These are phyloP conservation scores for Cylloceria caligata DNA, from an alignment of 2,888 invertebrate genomes.

Conservation along the genomic window DNA sequence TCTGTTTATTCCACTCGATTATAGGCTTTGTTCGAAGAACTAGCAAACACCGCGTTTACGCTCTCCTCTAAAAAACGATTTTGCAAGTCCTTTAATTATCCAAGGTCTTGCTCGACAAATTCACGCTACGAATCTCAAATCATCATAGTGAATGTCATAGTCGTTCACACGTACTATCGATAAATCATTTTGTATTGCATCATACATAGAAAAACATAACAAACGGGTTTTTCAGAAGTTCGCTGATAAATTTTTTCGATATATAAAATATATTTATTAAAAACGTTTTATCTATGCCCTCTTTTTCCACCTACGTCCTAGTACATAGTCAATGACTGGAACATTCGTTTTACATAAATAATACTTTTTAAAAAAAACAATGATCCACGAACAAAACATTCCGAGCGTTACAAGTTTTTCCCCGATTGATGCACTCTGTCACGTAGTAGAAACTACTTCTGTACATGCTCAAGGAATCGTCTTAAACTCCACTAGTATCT, in stretches of 20 bases:
- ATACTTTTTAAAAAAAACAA: conserved; percentile 1
- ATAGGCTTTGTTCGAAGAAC: not conserved
- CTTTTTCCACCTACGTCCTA: too few relatives aligned
- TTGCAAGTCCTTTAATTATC: conserved; percentile 1
- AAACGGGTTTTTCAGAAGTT: too few relatives aligned
- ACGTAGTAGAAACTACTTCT: conserved; percentile 28
- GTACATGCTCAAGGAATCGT: conserved; percentile 45
- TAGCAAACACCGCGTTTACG: conserved; percentile 21
- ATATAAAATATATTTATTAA: too few relatives aligned
- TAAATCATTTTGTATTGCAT: too few relatives aligned
- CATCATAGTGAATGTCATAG: too few relatives aligned
- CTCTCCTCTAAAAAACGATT: not conserved
- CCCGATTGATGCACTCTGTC: conserved; percentile 47
- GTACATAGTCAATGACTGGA: not conserved
- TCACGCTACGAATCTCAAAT: not conserved
- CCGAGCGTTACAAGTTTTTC: conserved; percentile 14
- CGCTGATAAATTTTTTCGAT: too few relatives aligned
- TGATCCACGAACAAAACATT: not conserved
- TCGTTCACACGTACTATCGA: not conserved
- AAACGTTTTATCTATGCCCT: not conserved
- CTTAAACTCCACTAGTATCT: conserved; percentile 41
- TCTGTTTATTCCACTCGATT: conserved; percentile 14
- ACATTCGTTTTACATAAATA: conserved; percentile 15
- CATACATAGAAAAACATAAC: too few relatives aligned
- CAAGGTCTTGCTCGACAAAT: not conserved